These are phyloP conservation scores for Nomada goodeniana DNA, from an alignment of 2,888 invertebrate species.

Conservation along the genomic window DNA sequence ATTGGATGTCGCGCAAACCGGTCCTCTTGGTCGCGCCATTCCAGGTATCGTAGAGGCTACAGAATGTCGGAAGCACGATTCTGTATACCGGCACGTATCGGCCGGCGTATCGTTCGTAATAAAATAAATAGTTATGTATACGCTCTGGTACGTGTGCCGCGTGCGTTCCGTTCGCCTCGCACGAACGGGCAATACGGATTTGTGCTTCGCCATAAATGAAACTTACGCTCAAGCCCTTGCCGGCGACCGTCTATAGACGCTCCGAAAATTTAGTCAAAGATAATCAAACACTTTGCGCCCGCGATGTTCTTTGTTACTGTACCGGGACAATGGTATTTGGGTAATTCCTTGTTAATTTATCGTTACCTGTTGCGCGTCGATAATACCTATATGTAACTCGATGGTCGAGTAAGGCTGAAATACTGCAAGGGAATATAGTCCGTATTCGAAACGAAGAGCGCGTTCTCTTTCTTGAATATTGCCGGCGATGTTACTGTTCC, in stretches of 20 bases:
- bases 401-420: constrained; percentile 51
- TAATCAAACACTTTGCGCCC: constrained; percentile 68
- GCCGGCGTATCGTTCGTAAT: constrained; percentile 31
- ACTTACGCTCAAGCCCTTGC: constrained; percentile 65
- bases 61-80: constrained; percentile 67
- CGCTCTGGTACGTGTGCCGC: constrained; percentile 38
- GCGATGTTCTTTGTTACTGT: constrained; percentile 49
- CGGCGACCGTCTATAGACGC: constrained; percentile 56
- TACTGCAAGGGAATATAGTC: constrained; percentile 41
- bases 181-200: constrained; percentile 51
- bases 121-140: constrained; percentile 42
- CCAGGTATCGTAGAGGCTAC: constrained; percentile 68
- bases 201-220: constrained; percentile 68
- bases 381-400: constrained; percentile 15
- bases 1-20: constrained; percentile 50
- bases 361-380: constrained; percentile 43
- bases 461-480: constrained; percentile 29
- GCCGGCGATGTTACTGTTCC: constrained; percentile 45
- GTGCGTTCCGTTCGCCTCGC: constrained; percentile 5
- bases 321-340: constrained; percentile 66
- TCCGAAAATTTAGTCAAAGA: constrained; percentile 69
- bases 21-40: constrained; percentile 61
- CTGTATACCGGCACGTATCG: constrained; percentile 46
- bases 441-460: constrained; percentile 32
- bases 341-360: constrained; percentile 46